Percentiles rank a stretch among this genome's conserved stretches.
These are phyloP conservation scores for Sclerurus mexicanus DNA, from an alignment of 2,113 vertebrate species.

Conservation along the genomic window DNA sequence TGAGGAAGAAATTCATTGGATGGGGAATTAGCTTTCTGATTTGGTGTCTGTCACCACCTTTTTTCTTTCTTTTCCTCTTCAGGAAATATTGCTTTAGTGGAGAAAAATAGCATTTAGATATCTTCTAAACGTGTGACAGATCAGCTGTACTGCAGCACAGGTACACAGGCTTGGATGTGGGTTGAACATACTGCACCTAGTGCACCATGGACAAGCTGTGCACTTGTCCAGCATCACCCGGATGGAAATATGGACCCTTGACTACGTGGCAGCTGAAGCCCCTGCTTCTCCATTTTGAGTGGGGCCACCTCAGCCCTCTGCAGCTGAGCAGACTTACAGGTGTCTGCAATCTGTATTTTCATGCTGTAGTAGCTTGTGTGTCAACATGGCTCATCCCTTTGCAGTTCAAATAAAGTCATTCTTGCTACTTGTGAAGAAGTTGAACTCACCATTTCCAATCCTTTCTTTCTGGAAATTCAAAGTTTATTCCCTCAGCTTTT, in stretches of 20 bases:
- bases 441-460: background rate
- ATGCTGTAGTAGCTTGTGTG: background rate
- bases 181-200: background rate
- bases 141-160: background rate
- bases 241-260: background rate
- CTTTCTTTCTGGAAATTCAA: background rate
- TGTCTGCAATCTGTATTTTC: background rate
- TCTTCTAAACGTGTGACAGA: background rate
- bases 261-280: background rate
- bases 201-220: background rate
- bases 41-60: background rate
- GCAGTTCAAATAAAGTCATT: background rate
- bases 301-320: background rate
- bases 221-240: background rate
- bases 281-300: background rate
- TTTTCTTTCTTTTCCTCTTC: background rate
- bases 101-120: background rate
- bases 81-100: background rate
- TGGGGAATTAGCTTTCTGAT: background rate
- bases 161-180: background rate
- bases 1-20: background rate
- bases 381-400: background rate
- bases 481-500: background rate
- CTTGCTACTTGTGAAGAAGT: background rate
- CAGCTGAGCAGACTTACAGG: background rate